Percentiles rank a stretch among this genome's conserved stretches.
These are phyloP conservation scores for Tubulanus polymorphus DNA, from an alignment of 2,888 invertebrate genomes.

Conservation along the genomic window DNA sequence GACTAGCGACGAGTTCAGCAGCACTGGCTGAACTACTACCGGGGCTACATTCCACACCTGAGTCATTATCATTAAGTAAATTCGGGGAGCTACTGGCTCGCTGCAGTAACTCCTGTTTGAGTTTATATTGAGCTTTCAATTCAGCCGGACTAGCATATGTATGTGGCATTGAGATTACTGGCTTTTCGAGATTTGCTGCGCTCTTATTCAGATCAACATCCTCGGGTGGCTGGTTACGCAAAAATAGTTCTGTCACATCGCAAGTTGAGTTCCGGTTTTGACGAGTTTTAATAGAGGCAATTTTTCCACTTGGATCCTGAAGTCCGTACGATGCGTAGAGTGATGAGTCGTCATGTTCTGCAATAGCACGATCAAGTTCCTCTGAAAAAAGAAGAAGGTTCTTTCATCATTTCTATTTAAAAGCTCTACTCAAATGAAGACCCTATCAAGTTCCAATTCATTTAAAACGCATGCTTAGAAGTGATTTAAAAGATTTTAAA, in stretches of 20 bases:
- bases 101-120: slow-evolving; percentile 24
- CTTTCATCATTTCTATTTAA: too few species aligned
- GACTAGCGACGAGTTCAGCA: background rate
- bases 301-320: too few species aligned
- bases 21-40: background rate
- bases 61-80: slow-evolving; percentile 16
- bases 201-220: slow-evolving; percentile 16
- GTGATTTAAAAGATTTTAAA: too few species aligned
- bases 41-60: slow-evolving; percentile 5
- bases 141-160: slow-evolving; percentile 32
- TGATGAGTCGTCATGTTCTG: slow-evolving; percentile 29
- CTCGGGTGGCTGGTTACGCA: slow-evolving; percentile 22
- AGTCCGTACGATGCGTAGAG: too few species aligned
- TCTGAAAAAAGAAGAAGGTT: too few species aligned
- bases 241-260: too few species aligned
- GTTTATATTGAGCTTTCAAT: slow-evolving; percentile 22
- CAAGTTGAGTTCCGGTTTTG: too few species aligned
- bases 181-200: background rate
- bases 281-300: slow-evolving; percentile 85
- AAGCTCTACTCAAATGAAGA: too few species aligned
- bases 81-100: slow-evolving; percentile 39
- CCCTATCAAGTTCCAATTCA: too few species aligned
- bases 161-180: slow-evolving; percentile 5
- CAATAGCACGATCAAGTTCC: slow-evolving; percentile 46
- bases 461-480: too few species aligned